Evolutionary conservation across 2,888 invertebrate genomes (phyloP), one percentile per base, ranked within the genome.

Genomic region (Neoscelio sp.): DNA sequence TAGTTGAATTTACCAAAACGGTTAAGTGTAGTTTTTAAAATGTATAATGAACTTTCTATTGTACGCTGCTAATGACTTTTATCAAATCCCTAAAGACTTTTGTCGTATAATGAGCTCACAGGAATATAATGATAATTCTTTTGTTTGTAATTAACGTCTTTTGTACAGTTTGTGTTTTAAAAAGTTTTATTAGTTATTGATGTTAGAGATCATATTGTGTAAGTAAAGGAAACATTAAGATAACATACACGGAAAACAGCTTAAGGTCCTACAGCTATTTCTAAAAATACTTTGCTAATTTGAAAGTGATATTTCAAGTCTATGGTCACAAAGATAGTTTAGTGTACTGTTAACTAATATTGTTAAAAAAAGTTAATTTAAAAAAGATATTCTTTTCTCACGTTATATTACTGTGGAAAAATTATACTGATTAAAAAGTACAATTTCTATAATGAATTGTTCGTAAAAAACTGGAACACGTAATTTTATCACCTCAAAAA

Each of bases 1-100:
- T 58, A 58, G 58, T 12, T 12, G 33, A 15, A 35, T 6, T 7
- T 0, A 2, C 2, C 1, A 20, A 3, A 28, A 54, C 3, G 35
- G 17, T 3, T 23, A 5, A 8, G n/a, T 17, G 28, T 15, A n/a
- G 17, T 44, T 62, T 62, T 62, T 13, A 2, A 50, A 26, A 38
- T 7, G 64, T 38, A 13, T 52, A 65, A 65, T 65, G 52, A 52
- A 68, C 46, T 68, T 68, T 35, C 67, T 30, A 68, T 56, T 68
- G 65, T 68, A 17, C 28, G 0, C 28, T 0, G 13, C 68, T 56
- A 58, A 68, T 68, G 56, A 48, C 68, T 68, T 68, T 52, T 68
- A 68, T 56, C 48, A 68, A 68, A 56, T 56, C 38, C 48, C 35
- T 48, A 30, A 44, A 67, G 50, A 6, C 35, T 35, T 23, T 50